Evolutionary conservation across 2,797 vertebrate species (phyloP).

Genomic region (Tauraco hartlaubi): DNA sequence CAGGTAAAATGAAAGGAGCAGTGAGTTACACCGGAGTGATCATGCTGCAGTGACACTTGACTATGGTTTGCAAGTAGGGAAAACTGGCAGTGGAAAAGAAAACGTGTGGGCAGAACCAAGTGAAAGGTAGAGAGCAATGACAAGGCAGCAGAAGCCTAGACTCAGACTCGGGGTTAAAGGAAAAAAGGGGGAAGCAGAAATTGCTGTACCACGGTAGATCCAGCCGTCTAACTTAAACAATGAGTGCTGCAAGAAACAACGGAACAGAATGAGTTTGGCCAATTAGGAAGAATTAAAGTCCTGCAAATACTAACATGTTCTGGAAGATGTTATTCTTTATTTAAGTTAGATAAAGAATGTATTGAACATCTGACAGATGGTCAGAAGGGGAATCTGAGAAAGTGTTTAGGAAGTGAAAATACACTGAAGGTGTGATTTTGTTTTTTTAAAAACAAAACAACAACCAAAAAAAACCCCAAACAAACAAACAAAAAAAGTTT

Average conservation of each 20-base stretch:
- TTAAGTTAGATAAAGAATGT: not conserved
- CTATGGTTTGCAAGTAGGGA: not conserved
- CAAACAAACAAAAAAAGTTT: not conserved
- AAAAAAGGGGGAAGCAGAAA: not conserved
- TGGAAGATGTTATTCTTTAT: not conserved
- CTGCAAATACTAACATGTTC: not conserved
- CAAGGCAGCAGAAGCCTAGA: not conserved
- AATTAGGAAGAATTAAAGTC: not conserved
- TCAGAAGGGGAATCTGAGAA: not conserved
- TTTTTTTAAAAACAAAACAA: not conserved
- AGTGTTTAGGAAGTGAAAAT: not conserved
- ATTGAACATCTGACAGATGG: not conserved
- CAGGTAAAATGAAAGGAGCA: slow-evolving; percentile 31
- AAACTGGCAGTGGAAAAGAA: not conserved
- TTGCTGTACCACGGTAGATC: not conserved
- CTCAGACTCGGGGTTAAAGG: not conserved
- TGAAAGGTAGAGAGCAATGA: not conserved
- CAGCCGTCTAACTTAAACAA: not conserved
- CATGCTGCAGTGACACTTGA: not conserved
- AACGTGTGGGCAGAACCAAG: not conserved
- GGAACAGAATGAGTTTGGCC: not conserved
- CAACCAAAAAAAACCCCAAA: too few species aligned
- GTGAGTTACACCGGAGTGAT: not conserved
- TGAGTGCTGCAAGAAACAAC: not conserved
- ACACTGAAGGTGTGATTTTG: not conserved